These are phyloP conservation scores for Eupithecia abbreviata DNA, from an alignment of 2,888 invertebrate genomes.

Conservation along the genomic window DNA sequence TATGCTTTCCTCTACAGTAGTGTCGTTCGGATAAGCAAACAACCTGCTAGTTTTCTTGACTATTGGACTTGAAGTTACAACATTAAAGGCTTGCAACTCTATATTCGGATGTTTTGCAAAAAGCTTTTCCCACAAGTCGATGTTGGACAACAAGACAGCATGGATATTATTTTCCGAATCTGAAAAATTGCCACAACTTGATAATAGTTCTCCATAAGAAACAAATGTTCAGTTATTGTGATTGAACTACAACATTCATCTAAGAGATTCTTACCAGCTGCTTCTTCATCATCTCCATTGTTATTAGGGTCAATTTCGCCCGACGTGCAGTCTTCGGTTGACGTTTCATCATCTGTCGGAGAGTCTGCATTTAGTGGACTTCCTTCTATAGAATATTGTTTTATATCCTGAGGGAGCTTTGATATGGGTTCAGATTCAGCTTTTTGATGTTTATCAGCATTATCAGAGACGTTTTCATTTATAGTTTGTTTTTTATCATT, in stretches of 20 bases:
- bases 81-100: constrained; percentile 48
- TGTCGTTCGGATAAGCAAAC: constrained; percentile 17
- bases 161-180: background rate
- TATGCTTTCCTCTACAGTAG: constrained; percentile 19
- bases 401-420: constrained; percentile 6
- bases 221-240: background rate
- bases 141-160: background rate
- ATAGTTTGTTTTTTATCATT: background rate
- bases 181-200: background rate
- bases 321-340: background rate
- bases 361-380: constrained; percentile 8
- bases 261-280: background rate
- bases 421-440: constrained; percentile 6
- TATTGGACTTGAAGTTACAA: constrained; percentile 47
- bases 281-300: background rate
- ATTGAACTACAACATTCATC: background rate
- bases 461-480: background rate
- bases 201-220: background rate
- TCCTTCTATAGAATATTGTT: constrained; percentile 8
- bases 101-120: constrained; percentile 21
- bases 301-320: background rate
- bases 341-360: constrained; percentile 11
- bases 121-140: constrained; percentile 37
- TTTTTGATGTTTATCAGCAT: constrained; percentile 1
- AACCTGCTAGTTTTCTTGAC: constrained; percentile 43